Percentiles rank a stretch among this genome's conserved stretches.
These are phyloP conservation scores for Tenthredo mesomela DNA, from an alignment of 2,888 invertebrate species.

Conservation along the genomic window DNA sequence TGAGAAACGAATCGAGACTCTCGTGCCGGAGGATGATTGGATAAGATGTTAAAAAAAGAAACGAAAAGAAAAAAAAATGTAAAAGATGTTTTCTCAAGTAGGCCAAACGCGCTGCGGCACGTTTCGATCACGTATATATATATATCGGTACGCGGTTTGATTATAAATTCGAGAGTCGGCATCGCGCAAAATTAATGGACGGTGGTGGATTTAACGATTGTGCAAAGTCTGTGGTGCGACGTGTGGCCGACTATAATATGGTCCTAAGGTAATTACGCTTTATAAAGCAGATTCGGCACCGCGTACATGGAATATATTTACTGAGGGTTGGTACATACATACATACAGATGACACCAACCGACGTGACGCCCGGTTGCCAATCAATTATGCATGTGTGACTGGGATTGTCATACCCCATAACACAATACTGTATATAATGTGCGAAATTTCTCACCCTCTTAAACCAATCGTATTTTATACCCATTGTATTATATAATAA, in stretches of 20 bases:
- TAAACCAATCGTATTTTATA: not conserved
- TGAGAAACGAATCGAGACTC: not conserved
- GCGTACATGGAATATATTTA: slow-evolving; percentile 17
- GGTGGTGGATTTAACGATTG: not conserved
- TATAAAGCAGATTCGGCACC: slow-evolving; percentile 16
- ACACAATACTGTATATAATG: not conserved
- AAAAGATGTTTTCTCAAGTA: slow-evolving; percentile 11
- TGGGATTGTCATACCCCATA: slow-evolving; percentile 37
- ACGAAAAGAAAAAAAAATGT: not conserved
- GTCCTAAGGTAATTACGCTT: slow-evolving; percentile 40
- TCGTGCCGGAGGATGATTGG: not conserved
- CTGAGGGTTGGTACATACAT: not conserved
- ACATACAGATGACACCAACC: slow-evolving; percentile 33
- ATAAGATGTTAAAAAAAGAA: not conserved
- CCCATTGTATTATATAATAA: not conserved
- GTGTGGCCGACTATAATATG: slow-evolving; percentile 26
- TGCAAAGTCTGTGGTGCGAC: slow-evolving; percentile 5
- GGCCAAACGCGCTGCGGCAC: slow-evolving; percentile 4
- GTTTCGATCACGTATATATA: not conserved
- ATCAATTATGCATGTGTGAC: slow-evolving; percentile 51
- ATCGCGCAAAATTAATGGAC: slow-evolving; percentile 36
- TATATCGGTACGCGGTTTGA: not conserved
- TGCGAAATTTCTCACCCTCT: slow-evolving; percentile 11
- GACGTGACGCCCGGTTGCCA: slow-evolving; percentile 31
- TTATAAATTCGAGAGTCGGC: slow-evolving; percentile 41